Evolutionary conservation across 2,888 invertebrate genomes (phyloP), one percentile per base, ranked within the genome.

Genomic region (Hartigia nigra): DNA sequence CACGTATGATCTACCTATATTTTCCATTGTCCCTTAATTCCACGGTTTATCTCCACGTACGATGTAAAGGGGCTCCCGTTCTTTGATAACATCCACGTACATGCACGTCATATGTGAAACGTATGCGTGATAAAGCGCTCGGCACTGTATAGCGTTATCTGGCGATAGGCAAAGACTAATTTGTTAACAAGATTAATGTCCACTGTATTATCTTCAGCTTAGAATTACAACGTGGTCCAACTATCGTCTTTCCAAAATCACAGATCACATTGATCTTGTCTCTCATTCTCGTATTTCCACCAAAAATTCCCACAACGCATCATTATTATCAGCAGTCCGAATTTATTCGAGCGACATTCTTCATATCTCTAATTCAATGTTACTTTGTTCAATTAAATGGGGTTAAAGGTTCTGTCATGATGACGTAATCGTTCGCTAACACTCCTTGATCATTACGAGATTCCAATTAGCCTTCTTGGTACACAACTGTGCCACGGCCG

Each of bases 161-260:
- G 34, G 77, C 76, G 79, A 77, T 78, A 81, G 82, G 82, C 78
- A 81, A 80, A 78, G 79, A 79, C 77, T 82, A 75, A 84, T 86
- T 84, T 81, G 83, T 82, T 85, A 81, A 80, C 78, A 82, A 86
- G 85, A 86, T 86, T 86, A 86, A 86, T 86, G 83, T 77, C 36
- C 12, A 9, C 75, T 70, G 32, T 74, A 80, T 81, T 84, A 84
- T 82, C 84, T 55, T 55, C 5, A 55, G 55, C 55, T 55, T 23
- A 23, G 55, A 55, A 55, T 23, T 55, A 55, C 55, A 55, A 55
- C 23, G 55, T 2, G 55, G 55, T 55, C 55, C 55, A 23, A 23
- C 5, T 55, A 55, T 55, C 55, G 14, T 55, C 55, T 55, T 55
- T 23, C 23, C 23, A 23, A 23, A 23, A 55, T 55, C 55, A 23